phyloP scores from a whole-genome alignment of 2,113 vertebrate genomes.

The Jaculus jaculus region DNA sequence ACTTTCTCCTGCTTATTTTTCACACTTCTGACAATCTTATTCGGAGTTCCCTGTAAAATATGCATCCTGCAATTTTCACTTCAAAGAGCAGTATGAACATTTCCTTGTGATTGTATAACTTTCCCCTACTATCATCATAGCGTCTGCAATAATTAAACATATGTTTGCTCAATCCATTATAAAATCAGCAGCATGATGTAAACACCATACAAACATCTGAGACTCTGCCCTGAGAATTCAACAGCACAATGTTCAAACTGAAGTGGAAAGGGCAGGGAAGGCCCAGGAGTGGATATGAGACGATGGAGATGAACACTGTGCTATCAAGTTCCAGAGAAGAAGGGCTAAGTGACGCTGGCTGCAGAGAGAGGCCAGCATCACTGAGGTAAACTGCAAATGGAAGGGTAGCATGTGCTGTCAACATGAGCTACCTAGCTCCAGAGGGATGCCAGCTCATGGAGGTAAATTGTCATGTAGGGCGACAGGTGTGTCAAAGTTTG shows the following conservation, averaged over 20 bases:
- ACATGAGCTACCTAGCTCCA: neutral
- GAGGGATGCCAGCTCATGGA: too few relatives aligned
- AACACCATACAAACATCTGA: neutral
- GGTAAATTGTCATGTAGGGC: too few relatives aligned
- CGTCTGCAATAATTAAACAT: neutral
- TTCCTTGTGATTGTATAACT: neutral
- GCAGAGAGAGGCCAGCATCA: neutral
- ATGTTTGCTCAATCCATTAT: neutral
- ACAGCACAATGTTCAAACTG: neutral
- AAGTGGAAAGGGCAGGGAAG: neutral
- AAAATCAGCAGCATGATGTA: neutral
- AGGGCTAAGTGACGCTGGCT: neutral
- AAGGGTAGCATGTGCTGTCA: neutral
- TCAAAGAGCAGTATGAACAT: neutral
- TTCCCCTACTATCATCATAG: neutral
- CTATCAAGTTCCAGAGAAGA: neutral
- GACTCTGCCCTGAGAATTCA: neutral
- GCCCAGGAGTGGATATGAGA: rapidly evolving
- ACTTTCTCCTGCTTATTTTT: neutral
- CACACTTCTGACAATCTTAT: neutral
- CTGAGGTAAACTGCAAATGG: neutral
- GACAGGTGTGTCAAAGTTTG: too few relatives aligned
- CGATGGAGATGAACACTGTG: neutral
- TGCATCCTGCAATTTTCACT: neutral
- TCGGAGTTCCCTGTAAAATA: neutral